Evolutionary conservation across 2,113 vertebrate genomes (phyloP).

Genomic region (Martes martes): DNA sequence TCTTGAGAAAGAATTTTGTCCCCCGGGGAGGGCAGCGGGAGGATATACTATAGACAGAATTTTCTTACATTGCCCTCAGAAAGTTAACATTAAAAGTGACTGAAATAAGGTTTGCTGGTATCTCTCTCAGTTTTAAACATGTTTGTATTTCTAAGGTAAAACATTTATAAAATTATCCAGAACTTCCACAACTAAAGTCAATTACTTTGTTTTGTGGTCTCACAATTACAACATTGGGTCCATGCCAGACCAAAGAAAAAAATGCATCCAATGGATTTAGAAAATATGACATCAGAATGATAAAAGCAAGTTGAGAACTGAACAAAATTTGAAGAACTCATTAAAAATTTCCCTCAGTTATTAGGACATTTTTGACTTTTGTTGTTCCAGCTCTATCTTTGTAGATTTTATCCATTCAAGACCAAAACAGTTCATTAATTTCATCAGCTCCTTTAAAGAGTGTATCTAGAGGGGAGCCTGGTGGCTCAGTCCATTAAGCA

Average conservation of each 20-base stretch:
- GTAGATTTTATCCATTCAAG: not conserved
- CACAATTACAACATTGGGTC: not conserved
- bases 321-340: not conserved
- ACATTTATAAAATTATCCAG: constrained; percentile 39
- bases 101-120: constrained; percentile 38
- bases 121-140: not conserved
- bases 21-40: not conserved
- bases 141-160: constrained; percentile 20
- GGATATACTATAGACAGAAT: constrained; percentile 15
- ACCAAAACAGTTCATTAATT: not conserved
- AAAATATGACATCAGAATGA: not conserved
- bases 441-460: not conserved
- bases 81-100: constrained; percentile 64
- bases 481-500: not conserved
- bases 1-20: constrained; percentile 54
- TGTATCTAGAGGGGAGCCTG: not conserved
- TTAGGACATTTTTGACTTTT: not conserved
- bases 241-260: not conserved
- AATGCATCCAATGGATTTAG: not conserved
- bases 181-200: constrained; percentile 67
- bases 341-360: not conserved
- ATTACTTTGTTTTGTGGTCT: constrained; percentile 52
- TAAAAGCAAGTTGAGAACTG: not conserved
- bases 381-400: not conserved
- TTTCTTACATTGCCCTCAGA: constrained; percentile 61